Evolutionary conservation across 2,797 vertebrate genomes (phyloP).

Genomic region (Helicolenus hilgendorfi): DNA sequence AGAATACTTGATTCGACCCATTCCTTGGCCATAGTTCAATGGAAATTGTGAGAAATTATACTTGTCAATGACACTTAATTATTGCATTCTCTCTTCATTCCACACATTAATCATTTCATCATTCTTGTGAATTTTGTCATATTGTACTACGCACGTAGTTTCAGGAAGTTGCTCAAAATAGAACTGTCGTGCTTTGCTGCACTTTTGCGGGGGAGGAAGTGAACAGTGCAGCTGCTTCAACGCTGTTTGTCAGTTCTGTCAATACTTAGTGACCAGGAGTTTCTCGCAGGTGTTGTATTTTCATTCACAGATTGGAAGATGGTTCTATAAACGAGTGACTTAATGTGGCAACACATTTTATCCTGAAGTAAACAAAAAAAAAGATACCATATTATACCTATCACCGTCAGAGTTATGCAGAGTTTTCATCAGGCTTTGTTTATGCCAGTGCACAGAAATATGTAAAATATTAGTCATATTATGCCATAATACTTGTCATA

Average conservation of each 20-base stretch:
- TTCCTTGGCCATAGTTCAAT: neutral
- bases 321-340: neutral
- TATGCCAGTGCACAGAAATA: neutral
- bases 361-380: neutral
- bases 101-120: constrained; percentile 4
- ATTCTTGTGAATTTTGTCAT: constrained; percentile 20
- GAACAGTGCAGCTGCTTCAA: constrained; percentile 57
- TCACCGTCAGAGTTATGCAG: neutral
- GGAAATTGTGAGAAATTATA: constrained; percentile 16
- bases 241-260: constrained; percentile 48
- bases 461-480: neutral
- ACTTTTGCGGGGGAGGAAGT: constrained; percentile 67
- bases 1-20: neutral
- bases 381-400: neutral
- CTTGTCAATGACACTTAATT: neutral
- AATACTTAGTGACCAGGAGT: constrained; percentile 16
- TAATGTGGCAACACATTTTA: neutral
- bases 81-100: constrained; percentile 22
- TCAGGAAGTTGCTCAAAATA: constrained; percentile 80
- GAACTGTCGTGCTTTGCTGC: constrained; percentile 53
- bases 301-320: constrained; percentile 12
- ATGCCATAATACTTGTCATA: neutral
- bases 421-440: neutral
- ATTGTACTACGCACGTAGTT: constrained; percentile 47
- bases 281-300: constrained; percentile 45